Conservation (phyloP, 2,797 vertebrate species). For the Falco columbarius region DNA sequence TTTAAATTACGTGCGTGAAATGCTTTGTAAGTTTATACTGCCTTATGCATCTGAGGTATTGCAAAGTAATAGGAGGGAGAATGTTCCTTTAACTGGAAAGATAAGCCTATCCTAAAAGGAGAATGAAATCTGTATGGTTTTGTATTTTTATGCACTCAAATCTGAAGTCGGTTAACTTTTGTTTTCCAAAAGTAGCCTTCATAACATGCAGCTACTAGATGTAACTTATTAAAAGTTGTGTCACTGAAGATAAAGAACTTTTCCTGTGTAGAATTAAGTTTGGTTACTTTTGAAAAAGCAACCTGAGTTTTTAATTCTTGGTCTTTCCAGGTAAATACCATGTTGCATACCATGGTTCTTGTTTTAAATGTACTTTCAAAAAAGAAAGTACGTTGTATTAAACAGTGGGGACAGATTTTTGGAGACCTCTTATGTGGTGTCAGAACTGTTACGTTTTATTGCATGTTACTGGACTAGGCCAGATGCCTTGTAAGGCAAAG, state of each 20-base stretch:
- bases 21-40: not conserved
- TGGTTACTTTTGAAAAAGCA: not conserved
- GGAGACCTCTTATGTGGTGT: not conserved
- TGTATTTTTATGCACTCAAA: not conserved
- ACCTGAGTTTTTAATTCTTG: not conserved
- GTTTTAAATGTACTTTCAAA: not conserved
- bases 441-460: not conserved
- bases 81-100: not conserved
- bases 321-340: not conserved
- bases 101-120: not conserved
- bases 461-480: not conserved
- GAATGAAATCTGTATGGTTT: fast-evolving
- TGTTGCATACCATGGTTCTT: not conserved
- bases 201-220: not conserved
- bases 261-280: not conserved
- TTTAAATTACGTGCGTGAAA: not conserved
- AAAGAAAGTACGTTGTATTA: not conserved
- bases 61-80: not conserved
- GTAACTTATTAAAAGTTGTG: fast-evolving
- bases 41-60: not conserved
- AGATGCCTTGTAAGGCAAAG: not conserved
- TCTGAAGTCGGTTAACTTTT: not conserved
- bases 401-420: no score
- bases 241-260: not conserved
- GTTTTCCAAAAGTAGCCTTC: not conserved